Base-by-base conservation (phyloP, 1,140 invertebrate genomes). In the Drosophila sulfurigaster region DNA sequence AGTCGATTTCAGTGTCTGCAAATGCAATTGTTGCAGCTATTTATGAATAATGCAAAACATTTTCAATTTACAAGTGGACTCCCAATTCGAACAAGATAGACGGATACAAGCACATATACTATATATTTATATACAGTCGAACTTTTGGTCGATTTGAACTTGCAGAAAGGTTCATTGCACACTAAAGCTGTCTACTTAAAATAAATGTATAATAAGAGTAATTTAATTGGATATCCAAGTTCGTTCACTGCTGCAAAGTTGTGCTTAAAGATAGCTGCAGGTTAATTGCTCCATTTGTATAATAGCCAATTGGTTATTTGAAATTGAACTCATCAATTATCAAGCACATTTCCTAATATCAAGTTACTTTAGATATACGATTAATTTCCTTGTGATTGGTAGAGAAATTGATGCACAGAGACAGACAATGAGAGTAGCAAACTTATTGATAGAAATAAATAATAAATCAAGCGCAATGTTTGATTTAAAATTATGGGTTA, bases 1-100 rank as follows among this genome's bases (percentile, higher is more conserved):
- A 45, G 54, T 49, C 13, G 28, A 66, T 57, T 66, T 57, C 7
- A n/a, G 28, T 32, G 20, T 13, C 32, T 69, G 25, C 25, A 49
- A 67, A 56, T 66, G 64, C 65, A 58, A 58, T 67, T 48, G 43
- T 16, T 58, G 54, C 54, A 52, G 35, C 63, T 32, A 63, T 64
- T 64, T 58, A 75, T 75, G 67, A 57, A 75, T 75, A 75, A 75
- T 64, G 45, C 11, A 75, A 57, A 13, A 13, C 38, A 48, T 48
- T 60, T 48, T 32, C 63, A 43, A 54, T 35, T 56, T 25, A 25
- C 52, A 32, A 54, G 16, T 54, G 51, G 3, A 48, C 46, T 38
- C 8, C 48, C 16, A 25, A 28, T 7, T 54, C n/a, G 11, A 15
- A 54, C 11, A 5, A 54, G 10, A 28, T 16, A 56, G 52, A 13